phyloP scores from a whole-genome alignment of 2,113 vertebrate species.

The Pollachius pollachius region DNA sequence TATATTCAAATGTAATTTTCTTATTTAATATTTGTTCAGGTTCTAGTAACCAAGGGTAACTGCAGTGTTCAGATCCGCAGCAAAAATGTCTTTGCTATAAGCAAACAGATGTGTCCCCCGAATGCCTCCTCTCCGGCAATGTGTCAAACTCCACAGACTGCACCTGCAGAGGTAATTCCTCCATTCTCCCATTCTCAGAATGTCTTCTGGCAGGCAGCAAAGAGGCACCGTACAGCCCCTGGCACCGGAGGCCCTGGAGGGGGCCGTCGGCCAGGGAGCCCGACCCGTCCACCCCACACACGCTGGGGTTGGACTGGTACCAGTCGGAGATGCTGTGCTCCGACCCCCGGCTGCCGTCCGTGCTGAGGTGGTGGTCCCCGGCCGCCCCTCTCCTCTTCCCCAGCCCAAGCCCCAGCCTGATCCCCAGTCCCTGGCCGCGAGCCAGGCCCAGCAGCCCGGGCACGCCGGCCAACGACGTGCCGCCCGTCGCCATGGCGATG shows the following conservation, averaged over 20 bases:
- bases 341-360: slow-evolving; percentile 35
- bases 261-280: slow-evolving; percentile 55
- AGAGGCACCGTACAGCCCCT: slow-evolving; percentile 5
- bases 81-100: slow-evolving; percentile 36
- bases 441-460: slow-evolving; percentile 49
- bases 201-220: slow-evolving; percentile 51
- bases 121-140: slow-evolving; percentile 50
- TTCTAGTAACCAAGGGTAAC: too few species aligned
- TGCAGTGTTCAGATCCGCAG: neutral
- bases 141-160: slow-evolving; percentile 43
- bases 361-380: slow-evolving; percentile 18
- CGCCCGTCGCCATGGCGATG: slow-evolving; percentile 33
- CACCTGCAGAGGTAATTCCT: slow-evolving; percentile 31
- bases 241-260: slow-evolving; percentile 17
- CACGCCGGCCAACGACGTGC: slow-evolving; percentile 44
- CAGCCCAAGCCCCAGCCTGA: slow-evolving; percentile 24
- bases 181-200: slow-evolving; percentile 34
- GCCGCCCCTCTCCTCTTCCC: neutral
- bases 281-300: slow-evolving; percentile 36
- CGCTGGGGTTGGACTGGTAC: slow-evolving; percentile 52
- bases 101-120: slow-evolving; percentile 36
- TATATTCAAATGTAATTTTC: too few species aligned
- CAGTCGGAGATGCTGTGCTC: slow-evolving; percentile 58
- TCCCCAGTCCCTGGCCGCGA: slow-evolving; percentile 21
- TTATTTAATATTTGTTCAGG: too few species aligned